Base-by-base conservation (phyloP, 2,888 invertebrate genomes). In the Boloria selene region DNA sequence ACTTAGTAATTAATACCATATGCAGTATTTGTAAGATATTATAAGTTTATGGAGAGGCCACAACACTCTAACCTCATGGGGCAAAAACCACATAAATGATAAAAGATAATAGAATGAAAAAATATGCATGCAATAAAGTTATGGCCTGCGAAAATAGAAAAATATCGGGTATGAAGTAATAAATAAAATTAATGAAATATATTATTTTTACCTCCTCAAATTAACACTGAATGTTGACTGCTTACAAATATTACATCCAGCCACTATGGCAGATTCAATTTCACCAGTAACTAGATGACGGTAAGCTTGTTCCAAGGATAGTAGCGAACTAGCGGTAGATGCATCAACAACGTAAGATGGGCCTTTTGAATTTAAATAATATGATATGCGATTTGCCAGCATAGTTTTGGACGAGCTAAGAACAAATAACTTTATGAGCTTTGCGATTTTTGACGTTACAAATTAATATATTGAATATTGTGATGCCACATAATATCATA, bases 301-400 rank as follows among this genome's bases (percentile, higher is more conserved):
- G 13, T 55, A 55, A 2, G 55, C 55, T 38, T 18, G 44, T 13
- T 55, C 55, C 13, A 55, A 18, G 13, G 7, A 17, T n/a, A 55
- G 6, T 18, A 55, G 13, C 13, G 55, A 42, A 18, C 42, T 55
- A 18, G 55, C 38, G 6, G 4, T 18, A 5, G 26, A 45, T 5
- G 26, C 45, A 42, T 55, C 54, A 38, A 55, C 13, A 7, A 16
- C 38, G 54, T 42, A 55, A 38, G 54, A 55, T 4, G 54, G 54
- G 6, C 54, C 54, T 55, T 44, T 55, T 42, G 42, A 13, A 18
- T 55, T 55, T 4, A 55, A 18, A 16, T 42, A 55, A 14, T 55
- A 55, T 42, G 54, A 55, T 10, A 55, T 55, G 6, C 54, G 54
- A 55, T 55, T 55, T 42, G 54, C 42, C 3, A 55, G 42, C 54